Percentiles rank a stretch among this genome's conserved stretches.
These are phyloP conservation scores for Litocranius walleri DNA, from an alignment of 2,113 vertebrate genomes.

Conservation along the genomic window DNA sequence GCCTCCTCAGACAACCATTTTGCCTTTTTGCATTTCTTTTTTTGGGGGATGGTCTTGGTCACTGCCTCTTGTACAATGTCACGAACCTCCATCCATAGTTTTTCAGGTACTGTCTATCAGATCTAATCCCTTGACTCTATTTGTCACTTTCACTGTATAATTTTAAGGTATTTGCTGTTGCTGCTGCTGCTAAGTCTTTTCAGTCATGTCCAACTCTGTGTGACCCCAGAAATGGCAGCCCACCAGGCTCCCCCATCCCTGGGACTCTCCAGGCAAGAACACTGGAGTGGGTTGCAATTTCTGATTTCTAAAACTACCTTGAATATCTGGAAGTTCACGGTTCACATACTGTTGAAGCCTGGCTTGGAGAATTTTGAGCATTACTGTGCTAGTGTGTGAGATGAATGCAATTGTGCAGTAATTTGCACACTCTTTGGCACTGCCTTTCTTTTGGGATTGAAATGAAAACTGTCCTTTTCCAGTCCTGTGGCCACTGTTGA, in stretches of 20 bases:
- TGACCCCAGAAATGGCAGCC: accelerated
- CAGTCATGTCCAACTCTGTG: not conserved
- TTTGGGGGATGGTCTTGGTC: not conserved
- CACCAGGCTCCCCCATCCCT: not conserved
- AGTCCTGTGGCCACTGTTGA: not conserved
- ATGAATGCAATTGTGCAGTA: not conserved
- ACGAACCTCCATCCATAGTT: not conserved
- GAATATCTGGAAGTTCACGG: too few species aligned
- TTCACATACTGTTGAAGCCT: too few species aligned
- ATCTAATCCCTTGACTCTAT: not conserved
- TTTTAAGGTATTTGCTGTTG: not conserved
- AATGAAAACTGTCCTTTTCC: not conserved
- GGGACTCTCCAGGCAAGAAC: not conserved
- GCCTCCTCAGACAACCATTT: not conserved
- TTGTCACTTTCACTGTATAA: not conserved
- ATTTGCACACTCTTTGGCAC: not conserved
- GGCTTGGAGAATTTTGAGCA: too few species aligned
- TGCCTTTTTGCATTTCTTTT: not conserved
- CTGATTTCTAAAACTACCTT: too few species aligned
- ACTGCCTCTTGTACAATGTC: not conserved
- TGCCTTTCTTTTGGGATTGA: not conserved
- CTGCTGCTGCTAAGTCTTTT: not conserved
- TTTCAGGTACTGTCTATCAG: not conserved
- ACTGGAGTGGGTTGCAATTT: not conserved
- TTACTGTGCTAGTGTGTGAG: not conserved